phyloP scores from a whole-genome alignment of 2,888 invertebrate genomes.

The Tanytarsus gracilentus region DNA sequence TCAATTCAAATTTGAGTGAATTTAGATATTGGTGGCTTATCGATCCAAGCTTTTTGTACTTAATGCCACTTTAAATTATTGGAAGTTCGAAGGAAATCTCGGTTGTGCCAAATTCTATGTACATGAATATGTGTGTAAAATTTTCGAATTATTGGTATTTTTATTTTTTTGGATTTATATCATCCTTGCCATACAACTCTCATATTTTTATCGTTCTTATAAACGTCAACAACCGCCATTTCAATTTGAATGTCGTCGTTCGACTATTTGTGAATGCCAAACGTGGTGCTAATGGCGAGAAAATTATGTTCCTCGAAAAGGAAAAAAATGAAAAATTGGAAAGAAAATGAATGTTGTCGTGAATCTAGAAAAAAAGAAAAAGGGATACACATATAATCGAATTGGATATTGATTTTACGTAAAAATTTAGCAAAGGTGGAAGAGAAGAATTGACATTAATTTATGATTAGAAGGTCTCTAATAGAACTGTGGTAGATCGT shows the following conservation, averaged over 20 bases:
- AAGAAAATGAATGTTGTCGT: slow-evolving; percentile 6
- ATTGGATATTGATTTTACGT: slow-evolving; percentile 2
- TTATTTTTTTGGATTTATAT: too few relatives aligned
- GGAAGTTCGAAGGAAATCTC: too few relatives aligned
- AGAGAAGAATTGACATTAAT: background rate
- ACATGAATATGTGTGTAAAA: too few relatives aligned
- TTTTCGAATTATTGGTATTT: too few relatives aligned
- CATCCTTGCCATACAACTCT: too few relatives aligned
- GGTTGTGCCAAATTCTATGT: too few relatives aligned
- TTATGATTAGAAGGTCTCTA: too few relatives aligned
- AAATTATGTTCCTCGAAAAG: background rate
- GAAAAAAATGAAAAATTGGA: slow-evolving; percentile 7
- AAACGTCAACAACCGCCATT: slow-evolving; percentile 2
- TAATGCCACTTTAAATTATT: too few relatives aligned
- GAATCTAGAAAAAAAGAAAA: background rate
- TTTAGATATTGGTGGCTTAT: too few relatives aligned
- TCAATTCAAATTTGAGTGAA: background rate
- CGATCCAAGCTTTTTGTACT: too few relatives aligned
- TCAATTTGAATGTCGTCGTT: slow-evolving; percentile 10
- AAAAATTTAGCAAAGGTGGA: background rate
- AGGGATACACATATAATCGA: background rate
- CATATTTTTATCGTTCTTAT: too few relatives aligned
- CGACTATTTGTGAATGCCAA: slow-evolving; percentile 12
- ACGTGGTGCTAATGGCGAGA: slow-evolving; percentile 12
- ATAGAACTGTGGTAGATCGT: too few relatives aligned